Evolutionary conservation across 2,888 invertebrate genomes (phyloP), one percentile per base, ranked within the genome.

Genomic region (Ischnus inquisitorius): DNA sequence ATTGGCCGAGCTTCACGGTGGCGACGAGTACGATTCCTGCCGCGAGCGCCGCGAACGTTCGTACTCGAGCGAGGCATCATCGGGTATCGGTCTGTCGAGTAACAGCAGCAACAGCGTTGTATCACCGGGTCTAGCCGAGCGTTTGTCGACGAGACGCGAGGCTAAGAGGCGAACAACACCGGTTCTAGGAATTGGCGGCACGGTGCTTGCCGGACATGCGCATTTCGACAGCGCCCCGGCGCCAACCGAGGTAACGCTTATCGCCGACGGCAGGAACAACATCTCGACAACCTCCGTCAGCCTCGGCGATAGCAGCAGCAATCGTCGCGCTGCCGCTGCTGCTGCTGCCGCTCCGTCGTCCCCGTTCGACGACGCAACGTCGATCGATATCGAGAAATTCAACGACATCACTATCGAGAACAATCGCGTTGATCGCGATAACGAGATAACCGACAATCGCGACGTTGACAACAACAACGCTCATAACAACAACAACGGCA

Each of bases 391-490:
- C 54, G 75, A 67, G 39, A 57, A 68, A 46, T 39, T 28, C 48
- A 65, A 54, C 54, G 80, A 78, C 8, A 34, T n/a, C 39, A 19
- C 25, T 67, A 19, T 8, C 75, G 68, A 39, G 14, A 12, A 78
- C 14, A n/a, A 62, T 22, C 51, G 25, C 12, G 6, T 28, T 10
- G 34, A 3, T 62, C 57, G 60, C 87, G 82, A 88, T 72, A 87
- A 95, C 88, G 94, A 94, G 57, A 91, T 86, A 67, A 86, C 87
- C 82, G 86, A 88, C 65, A 68, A 82, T 57, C 57, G 94, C 57
- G 94, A 95, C 90, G 87, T 90, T 80, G 94, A 95, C 77, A 94
- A 94, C 22, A 94, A 94, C 88, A 94, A 95, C 82, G 94, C 94
- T 71, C 94, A 94, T 86, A 68, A 39, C 72, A 94, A 95, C 3